These are phyloP conservation scores for Salpingus planirostris DNA, from an alignment of 2,888 invertebrate species.

Conservation along the genomic window DNA sequence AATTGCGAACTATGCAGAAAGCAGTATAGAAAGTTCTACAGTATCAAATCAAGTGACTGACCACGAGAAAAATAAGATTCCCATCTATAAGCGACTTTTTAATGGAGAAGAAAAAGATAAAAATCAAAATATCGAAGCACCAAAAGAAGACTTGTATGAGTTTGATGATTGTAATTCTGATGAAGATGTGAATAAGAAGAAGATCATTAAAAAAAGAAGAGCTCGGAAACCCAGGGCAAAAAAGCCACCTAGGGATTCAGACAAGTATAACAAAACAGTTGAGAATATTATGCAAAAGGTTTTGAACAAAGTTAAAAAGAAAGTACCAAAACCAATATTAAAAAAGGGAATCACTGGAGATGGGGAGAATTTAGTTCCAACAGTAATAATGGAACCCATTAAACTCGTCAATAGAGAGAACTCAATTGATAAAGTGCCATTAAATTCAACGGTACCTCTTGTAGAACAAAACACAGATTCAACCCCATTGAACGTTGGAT, in stretches of 20 bases:
- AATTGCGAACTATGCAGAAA: slow-evolving; percentile 13
- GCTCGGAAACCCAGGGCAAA: no score
- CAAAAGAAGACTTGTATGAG: slow-evolving; percentile 8
- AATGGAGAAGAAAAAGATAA: slow-evolving; percentile 4
- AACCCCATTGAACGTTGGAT: no score
- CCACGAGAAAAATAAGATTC: slow-evolving; percentile 8
- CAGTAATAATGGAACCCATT: no score
- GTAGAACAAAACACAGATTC: not conserved
- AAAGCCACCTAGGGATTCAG: no score
- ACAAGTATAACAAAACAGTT: slow-evolving; percentile 12
- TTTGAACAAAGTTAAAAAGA: slow-evolving; percentile 4
- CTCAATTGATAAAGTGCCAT: not conserved
- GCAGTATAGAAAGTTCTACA: slow-evolving; percentile 4
- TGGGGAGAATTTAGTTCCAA: no score
- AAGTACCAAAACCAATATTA: not conserved
- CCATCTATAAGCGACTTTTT: slow-evolving; percentile 16
- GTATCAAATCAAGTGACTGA: not conserved
- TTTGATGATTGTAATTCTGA: slow-evolving; percentile 7
- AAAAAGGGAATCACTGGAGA: not conserved
- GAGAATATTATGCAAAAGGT: slow-evolving; percentile 9
- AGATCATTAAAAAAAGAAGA: no score
- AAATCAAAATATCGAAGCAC: not conserved
- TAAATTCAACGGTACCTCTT: not conserved
- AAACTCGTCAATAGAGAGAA: not conserved
- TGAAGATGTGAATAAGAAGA: slow-evolving; percentile 1